Evolutionary conservation across 2,797 vertebrate species (phyloP).

Genomic region (Cyclopterus lumpus): DNA sequence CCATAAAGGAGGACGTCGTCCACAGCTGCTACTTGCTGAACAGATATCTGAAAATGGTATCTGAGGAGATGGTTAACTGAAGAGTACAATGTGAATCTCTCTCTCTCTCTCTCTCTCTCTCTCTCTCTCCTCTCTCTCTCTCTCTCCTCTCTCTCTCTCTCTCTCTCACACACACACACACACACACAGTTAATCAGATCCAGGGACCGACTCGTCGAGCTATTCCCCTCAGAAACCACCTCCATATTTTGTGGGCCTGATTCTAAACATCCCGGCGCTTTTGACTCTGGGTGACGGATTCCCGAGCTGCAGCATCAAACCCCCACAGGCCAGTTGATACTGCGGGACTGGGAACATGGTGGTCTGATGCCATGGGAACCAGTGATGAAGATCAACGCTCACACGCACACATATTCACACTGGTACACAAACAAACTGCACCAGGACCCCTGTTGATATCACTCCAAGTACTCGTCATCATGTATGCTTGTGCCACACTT

Average conservation of each 20-base stretch:
- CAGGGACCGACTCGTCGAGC: slow-evolving; percentile 42
- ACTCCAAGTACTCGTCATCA: background rate
- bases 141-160: background rate
- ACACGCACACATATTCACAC: slow-evolving; percentile 1
- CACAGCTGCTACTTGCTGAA: background rate
- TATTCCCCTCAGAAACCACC: slow-evolving; percentile 62
- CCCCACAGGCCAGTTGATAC: slow-evolving; percentile 64
- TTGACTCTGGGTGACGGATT: slow-evolving; percentile 68
- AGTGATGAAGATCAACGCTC: slow-evolving; percentile 8
- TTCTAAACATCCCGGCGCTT: slow-evolving; percentile 58
- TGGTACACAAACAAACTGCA: background rate
- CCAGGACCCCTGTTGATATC: background rate
- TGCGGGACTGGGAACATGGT: slow-evolving; percentile 43
- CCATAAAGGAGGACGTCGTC: background rate
- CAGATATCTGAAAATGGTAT: slow-evolving; percentile 5
- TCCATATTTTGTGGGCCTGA: slow-evolving; percentile 65
- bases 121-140: background rate
- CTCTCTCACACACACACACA: slow-evolving; percentile 30
- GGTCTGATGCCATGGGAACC: slow-evolving; percentile 62
- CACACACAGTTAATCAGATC: slow-evolving; percentile 69
- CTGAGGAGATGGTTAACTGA: slow-evolving; percentile 27
- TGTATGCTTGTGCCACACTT: background rate
- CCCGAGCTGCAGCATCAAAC: slow-evolving; percentile 53
- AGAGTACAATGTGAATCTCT: background rate
- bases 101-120: background rate